A percentile compares a stretch with the other conserved stretches of the same genome.
phyloP scores from a whole-genome alignment of 1,140 invertebrate genomes.

The Harpegnathos saltator region DNA sequence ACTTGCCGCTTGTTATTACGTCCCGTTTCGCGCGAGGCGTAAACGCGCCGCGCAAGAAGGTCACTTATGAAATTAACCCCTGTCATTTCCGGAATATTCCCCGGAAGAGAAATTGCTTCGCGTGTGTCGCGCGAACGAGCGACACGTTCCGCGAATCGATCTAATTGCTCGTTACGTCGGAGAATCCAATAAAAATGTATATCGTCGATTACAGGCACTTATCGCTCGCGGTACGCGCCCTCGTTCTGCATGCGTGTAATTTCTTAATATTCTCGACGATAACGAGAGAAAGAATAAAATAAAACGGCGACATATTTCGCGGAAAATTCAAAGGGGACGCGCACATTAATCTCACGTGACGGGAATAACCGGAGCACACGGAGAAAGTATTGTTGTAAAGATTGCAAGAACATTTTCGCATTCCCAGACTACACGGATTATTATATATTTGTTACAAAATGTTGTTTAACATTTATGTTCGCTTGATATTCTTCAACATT shows the following conservation, averaged over 20 bases:
- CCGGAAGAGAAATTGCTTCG: slow-evolving; percentile 51
- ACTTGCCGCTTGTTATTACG: slow-evolving; percentile 31
- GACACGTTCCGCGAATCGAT: slow-evolving; percentile 43
- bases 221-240: neutral
- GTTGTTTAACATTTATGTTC: too few relatives aligned
- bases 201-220: neutral
- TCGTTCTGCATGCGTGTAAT: neutral
- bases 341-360: neutral
- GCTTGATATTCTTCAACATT: too few relatives aligned
- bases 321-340: neutral
- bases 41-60: neutral
- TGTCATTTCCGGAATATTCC: neutral
- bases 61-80: slow-evolving; percentile 50
- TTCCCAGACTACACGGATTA: too few relatives aligned
- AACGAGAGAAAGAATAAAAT: neutral
- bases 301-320: neutral
- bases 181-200: slow-evolving; percentile 33
- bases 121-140: slow-evolving; percentile 26
- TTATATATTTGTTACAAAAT: too few relatives aligned
- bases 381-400: too few relatives aligned
- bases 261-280: neutral
- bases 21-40: slow-evolving; percentile 47
- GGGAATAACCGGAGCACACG: too few relatives aligned
- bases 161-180: slow-evolving; percentile 36
- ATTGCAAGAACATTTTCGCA: too few relatives aligned